These are phyloP conservation scores for Drosophila truncata DNA, from an alignment of 1,140 invertebrate species.

Conservation along the genomic window DNA sequence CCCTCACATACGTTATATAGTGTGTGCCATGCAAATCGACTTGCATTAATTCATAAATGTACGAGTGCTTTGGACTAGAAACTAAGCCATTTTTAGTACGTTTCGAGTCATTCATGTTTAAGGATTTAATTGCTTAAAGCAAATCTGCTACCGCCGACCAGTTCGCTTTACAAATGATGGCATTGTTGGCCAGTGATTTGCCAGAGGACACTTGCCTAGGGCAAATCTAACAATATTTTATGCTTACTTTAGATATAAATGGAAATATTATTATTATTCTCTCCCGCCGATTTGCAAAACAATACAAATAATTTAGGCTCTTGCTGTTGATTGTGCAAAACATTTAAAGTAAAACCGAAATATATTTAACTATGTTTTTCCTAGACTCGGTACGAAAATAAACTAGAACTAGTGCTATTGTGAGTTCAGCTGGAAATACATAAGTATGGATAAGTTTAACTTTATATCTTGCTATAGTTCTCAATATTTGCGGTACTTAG, in stretches of 20 bases:
- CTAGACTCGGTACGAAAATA: slow-evolving; percentile 25
- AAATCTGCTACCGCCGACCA: slow-evolving; percentile 35
- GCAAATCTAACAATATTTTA: slow-evolving; percentile 17
- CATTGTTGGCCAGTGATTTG: slow-evolving; percentile 16
- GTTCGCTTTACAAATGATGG: slow-evolving; percentile 1
- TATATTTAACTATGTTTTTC: slow-evolving; percentile 38
- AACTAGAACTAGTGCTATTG: slow-evolving; percentile 21
- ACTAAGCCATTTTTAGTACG: slow-evolving; percentile 1
- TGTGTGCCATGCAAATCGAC: slow-evolving; percentile 1
- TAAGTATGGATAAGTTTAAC: slow-evolving; percentile 53
- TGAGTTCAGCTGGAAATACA: slow-evolving; percentile 24
- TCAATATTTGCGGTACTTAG: slow-evolving; percentile 53
- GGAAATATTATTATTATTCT: slow-evolving; percentile 7
- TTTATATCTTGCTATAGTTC: slow-evolving; percentile 58
- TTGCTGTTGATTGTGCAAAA: slow-evolving; percentile 18
- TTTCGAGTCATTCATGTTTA: slow-evolving; percentile 21
- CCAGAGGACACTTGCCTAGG: not conserved
- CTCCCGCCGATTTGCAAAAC: not conserved
- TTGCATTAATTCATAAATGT: slow-evolving; percentile 6
- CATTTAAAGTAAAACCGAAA: slow-evolving; percentile 8
- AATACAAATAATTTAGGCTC: slow-evolving; percentile 22
- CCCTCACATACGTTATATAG: not conserved
- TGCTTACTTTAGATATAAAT: slow-evolving; percentile 19
- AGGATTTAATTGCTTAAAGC: slow-evolving; percentile 60
- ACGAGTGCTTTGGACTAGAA: slow-evolving; percentile 8